Evolutionary conservation across 92 coral and sea anemone genomes (phyloP).

Genomic region (Blastomussa wellsi): DNA sequence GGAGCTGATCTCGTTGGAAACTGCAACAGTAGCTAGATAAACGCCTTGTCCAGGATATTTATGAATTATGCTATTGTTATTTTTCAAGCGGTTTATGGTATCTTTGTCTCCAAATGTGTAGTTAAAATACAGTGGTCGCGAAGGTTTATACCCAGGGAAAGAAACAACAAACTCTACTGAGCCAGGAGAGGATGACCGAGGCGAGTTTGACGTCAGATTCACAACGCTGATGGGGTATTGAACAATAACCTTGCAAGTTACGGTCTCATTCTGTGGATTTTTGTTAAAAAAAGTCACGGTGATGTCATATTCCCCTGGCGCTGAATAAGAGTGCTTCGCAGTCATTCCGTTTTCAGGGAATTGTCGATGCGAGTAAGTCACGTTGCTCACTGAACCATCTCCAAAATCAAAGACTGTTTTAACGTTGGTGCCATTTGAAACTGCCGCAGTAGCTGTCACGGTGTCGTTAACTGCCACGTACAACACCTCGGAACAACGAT

Average conservation of each 20-base stretch:
- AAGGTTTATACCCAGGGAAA: conserved; percentile 36
- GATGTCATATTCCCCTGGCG: conserved; percentile 52
- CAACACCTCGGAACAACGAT: conserved; percentile 29
- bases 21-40: conserved; percentile 49
- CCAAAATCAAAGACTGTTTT: conserved; percentile 60
- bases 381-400: conserved; percentile 25
- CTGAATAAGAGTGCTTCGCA: conserved; percentile 33
- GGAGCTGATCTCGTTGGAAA: conserved; percentile 59
- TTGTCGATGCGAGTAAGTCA: conserved; percentile 12
- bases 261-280: conserved; percentile 14
- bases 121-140: conserved; percentile 34
- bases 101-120: conserved; percentile 58
- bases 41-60: conserved; percentile 45
- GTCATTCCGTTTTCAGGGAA: conserved; percentile 51
- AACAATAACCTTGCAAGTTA: conserved; percentile 45
- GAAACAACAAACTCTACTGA: conserved; percentile 11
- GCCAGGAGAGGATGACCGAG: conserved; percentile 50
- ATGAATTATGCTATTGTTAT: conserved; percentile 7
- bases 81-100: neutral
- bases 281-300: conserved; percentile 44
- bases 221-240: conserved; percentile 55
- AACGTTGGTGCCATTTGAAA: conserved; percentile 72
- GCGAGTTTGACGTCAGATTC: conserved; percentile 57
- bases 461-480: conserved; percentile 51
- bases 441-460: conserved; percentile 36